Percentiles rank a stretch among this genome's conserved stretches.
Conservation (phyloP, 2,797 vertebrate genomes). For the Schizopygopsis malacanthus region DNA sequence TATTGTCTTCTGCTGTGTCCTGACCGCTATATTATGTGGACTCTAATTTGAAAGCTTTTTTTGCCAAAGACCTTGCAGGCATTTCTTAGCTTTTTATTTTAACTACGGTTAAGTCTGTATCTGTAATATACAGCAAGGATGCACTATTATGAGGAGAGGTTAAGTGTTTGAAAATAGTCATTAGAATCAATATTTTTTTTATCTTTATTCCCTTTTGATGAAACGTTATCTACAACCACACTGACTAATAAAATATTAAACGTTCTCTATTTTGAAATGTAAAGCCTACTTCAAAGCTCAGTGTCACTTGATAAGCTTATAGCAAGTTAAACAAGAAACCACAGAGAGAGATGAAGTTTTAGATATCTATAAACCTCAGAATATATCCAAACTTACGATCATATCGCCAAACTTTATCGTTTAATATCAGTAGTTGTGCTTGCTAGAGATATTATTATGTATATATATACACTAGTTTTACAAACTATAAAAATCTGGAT, state of each 20-base stretch:
- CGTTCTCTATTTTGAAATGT: neutral
- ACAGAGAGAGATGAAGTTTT: neutral
- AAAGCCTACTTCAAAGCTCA: neutral
- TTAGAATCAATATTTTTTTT: neutral
- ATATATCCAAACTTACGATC: neutral
- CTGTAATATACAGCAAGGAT: neutral
- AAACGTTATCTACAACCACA: neutral
- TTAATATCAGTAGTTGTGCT: neutral
- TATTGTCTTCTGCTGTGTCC: neutral
- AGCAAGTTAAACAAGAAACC: neutral
- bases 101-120: neutral
- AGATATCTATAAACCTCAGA: conserved; percentile 9
- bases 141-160: neutral
- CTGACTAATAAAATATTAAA: neutral
- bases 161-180: neutral
- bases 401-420: too few relatives aligned
- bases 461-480: neutral
- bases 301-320: neutral
- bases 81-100: neutral
- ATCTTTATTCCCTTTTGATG: neutral
- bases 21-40: neutral
- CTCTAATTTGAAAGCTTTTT: neutral
- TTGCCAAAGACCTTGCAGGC: neutral
- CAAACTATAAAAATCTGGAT: neutral
- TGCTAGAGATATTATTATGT: neutral